Evolutionary conservation across 2,797 vertebrate genomes (phyloP).

Genomic region (Trematomus bernacchii): DNA sequence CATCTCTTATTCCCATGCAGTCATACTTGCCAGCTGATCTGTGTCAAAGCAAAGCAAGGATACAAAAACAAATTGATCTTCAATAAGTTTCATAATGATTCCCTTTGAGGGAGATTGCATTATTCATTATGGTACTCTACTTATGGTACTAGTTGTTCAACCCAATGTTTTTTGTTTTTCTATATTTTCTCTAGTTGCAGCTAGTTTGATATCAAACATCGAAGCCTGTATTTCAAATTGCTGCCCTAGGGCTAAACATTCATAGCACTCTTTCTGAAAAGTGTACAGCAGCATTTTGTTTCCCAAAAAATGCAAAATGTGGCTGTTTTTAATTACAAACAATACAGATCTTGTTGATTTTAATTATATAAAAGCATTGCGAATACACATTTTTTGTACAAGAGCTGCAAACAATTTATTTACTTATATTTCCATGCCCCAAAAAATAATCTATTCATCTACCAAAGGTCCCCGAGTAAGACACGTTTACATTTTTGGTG

Average conservation of each 20-base stretch:
- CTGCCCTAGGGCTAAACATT: constrained; percentile 56
- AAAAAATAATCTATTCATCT: constrained; percentile 8
- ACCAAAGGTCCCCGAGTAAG: not conserved
- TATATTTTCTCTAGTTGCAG: constrained; percentile 33
- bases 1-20: constrained; percentile 1
- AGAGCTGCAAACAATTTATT: constrained; percentile 2
- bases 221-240: constrained; percentile 56
- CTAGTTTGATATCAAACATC: constrained; percentile 40
- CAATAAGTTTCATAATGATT: constrained; percentile 35
- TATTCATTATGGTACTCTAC: constrained; percentile 2
- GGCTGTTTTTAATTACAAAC: constrained; percentile 4
- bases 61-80: constrained; percentile 25
- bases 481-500: not conserved
- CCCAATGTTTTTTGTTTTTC: constrained; percentile 7
- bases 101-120: constrained; percentile 4
- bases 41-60: constrained; percentile 21
- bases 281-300: constrained; percentile 43
- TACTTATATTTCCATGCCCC: not conserved
- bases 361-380: not conserved
- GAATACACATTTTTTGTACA: constrained; percentile 1
- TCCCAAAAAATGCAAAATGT: constrained; percentile 21
- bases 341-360: constrained; percentile 12
- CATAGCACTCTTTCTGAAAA: constrained; percentile 32
- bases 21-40: not conserved
- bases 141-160: constrained; percentile 10